phyloP scores from a whole-genome alignment of 2,797 vertebrate species.

The Macroramphosus scolopax region DNA sequence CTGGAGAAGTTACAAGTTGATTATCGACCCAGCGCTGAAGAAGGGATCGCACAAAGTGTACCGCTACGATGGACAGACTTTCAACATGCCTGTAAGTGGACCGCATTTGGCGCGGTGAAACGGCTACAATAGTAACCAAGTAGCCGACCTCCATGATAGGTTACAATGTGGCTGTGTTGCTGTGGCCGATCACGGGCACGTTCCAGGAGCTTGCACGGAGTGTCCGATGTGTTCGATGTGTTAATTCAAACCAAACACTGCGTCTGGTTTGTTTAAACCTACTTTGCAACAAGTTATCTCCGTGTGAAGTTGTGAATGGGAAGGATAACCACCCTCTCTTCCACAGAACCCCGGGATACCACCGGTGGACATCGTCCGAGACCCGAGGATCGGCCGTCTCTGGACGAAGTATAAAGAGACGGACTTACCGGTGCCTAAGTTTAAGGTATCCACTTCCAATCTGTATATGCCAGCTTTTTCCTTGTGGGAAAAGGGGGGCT shows the following conservation, averaged over 20 bases:
- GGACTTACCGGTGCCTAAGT: slow-evolving; percentile 96
- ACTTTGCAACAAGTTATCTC: slow-evolving; percentile 66
- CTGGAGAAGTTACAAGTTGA: slow-evolving; percentile 99
- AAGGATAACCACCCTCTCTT: slow-evolving; percentile 42
- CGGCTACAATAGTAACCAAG: slow-evolving; percentile 63
- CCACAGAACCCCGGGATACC: slow-evolving; percentile 89
- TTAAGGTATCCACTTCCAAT: slow-evolving; percentile 82
- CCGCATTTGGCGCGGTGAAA: slow-evolving; percentile 34
- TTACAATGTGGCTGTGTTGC: slow-evolving; percentile 49
- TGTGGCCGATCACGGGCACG: slow-evolving; percentile 21
- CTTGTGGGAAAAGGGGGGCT: slow-evolving; percentile 34
- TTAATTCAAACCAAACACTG: no score
- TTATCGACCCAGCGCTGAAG: slow-evolving; percentile 97
- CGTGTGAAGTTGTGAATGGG: slow-evolving; percentile 41
- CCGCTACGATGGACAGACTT: slow-evolving; percentile 96
- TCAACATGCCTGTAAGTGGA: slow-evolving; percentile 91
- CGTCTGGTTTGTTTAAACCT: slow-evolving; percentile 9
- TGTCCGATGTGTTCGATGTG: no score
- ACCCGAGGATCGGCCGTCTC: slow-evolving; percentile 94
- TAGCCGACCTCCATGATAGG: slow-evolving; percentile 70
- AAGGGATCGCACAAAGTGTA: slow-evolving; percentile 97
- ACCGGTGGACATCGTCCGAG: slow-evolving; percentile 93
- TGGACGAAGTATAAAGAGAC: slow-evolving; percentile 98
- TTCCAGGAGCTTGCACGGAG: slow-evolving; percentile 20
- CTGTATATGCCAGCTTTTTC: slow-evolving; percentile 2